phyloP scores from a whole-genome alignment of 2,113 vertebrate species.

The Rafetus swinhoei region DNA sequence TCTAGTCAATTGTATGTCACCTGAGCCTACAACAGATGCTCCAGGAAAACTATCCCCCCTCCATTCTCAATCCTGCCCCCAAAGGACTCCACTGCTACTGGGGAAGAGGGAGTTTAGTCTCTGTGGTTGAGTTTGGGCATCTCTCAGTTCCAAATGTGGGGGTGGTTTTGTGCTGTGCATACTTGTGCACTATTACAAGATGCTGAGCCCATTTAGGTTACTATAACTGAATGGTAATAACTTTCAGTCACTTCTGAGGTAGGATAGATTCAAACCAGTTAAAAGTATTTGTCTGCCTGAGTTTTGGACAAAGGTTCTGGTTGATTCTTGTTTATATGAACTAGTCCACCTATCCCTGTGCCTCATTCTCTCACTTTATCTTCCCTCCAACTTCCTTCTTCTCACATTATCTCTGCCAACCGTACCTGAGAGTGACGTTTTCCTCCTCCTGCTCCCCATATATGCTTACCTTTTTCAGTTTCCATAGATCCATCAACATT shows the following conservation, averaged over 20 bases:
- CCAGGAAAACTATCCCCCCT: neutral
- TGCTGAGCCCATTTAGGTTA: neutral
- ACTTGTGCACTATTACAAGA: neutral
- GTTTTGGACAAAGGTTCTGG: neutral
- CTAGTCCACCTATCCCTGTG: neutral
- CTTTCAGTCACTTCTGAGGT: neutral
- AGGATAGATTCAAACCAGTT: neutral
- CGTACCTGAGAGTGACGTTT: neutral
- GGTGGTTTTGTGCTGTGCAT: constrained; percentile 17
- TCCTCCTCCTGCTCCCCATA: neutral
- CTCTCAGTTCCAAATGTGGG: neutral
- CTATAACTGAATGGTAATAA: neutral
- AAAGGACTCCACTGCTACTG: neutral
- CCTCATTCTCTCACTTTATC: neutral
- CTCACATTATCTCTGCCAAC: constrained; percentile 16
- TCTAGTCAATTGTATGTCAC: neutral
- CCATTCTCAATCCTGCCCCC: too few species aligned
- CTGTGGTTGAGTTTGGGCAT: neutral
- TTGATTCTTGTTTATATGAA: neutral
- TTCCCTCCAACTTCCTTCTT: neutral
- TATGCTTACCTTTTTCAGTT: neutral
- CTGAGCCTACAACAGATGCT: neutral
- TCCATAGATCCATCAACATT: neutral
- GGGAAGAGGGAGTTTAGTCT: constrained; percentile 32
- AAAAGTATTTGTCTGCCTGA: neutral